Conservation (phyloP, 2,797 vertebrate species). For the Oryzias sinensis region DNA sequence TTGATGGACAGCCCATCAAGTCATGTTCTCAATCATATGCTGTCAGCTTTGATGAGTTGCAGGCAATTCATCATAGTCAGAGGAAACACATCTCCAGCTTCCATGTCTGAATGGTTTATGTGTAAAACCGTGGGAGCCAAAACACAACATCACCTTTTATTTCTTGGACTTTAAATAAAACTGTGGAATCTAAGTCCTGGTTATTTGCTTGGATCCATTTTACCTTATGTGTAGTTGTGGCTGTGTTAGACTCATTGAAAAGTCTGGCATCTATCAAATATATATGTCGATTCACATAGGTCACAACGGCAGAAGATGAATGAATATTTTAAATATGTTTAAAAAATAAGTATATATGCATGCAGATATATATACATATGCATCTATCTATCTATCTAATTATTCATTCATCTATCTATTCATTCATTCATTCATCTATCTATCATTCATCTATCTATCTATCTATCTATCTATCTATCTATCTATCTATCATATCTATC, state of each 20-base stretch:
- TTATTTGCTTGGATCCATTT: conserved; percentile 2
- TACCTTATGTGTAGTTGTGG: conserved; percentile 20
- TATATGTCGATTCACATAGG: conserved; percentile 17
- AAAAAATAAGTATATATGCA: too few species aligned
- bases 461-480: too few species aligned
- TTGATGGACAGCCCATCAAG: conserved; percentile 75
- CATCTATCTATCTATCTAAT: too few species aligned
- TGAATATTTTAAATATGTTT: too few species aligned
- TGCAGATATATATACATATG: too few species aligned
- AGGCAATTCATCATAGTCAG: conserved; percentile 76
- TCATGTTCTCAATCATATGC: conserved; percentile 70
- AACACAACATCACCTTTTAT: conserved; percentile 22
- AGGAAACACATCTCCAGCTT: conserved; percentile 44
- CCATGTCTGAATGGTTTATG: conserved; percentile 40
- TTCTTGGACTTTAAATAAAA: conserved; percentile 3
- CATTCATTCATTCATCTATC: too few species aligned
- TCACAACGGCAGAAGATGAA: too few species aligned
- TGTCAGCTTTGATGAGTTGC: conserved; percentile 69
- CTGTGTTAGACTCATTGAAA: conserved; percentile 26
- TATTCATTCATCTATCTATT: too few species aligned
- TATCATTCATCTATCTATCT: too few species aligned
- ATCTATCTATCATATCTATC: too few species aligned
- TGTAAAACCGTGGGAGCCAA: conserved; percentile 39
- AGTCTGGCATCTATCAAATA: conserved; percentile 53
- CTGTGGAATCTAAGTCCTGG: conserved; percentile 8